Evolutionary conservation across 2,113 vertebrate genomes (phyloP).

Genomic region (Furnarius figulus): DNA sequence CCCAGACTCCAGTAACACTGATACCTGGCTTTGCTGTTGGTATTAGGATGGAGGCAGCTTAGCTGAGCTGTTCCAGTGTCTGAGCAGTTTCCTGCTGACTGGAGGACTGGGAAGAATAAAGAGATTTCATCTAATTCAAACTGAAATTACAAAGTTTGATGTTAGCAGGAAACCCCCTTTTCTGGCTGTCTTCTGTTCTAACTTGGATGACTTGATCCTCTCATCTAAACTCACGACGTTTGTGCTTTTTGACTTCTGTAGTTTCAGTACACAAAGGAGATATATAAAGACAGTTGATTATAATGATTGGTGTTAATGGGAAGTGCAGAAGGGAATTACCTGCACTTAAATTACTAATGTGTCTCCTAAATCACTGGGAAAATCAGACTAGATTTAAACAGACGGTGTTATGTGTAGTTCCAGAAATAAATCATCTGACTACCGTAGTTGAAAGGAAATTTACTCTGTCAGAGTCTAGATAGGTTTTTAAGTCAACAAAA

Average conservation of each 20-base stretch:
- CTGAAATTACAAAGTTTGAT: neutral
- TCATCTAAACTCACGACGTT: neutral
- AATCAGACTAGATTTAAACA: neutral
- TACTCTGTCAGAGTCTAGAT: neutral
- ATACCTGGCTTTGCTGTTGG: neutral
- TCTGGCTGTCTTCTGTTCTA: neutral
- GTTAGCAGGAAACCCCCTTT: conserved; percentile 1
- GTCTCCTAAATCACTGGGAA: neutral
- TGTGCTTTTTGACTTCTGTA: neutral
- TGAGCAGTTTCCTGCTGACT: conserved; percentile 18
- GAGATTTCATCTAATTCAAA: neutral
- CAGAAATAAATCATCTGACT: neutral
- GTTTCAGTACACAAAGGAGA: neutral
- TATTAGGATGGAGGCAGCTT: neutral
- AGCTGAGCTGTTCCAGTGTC: neutral
- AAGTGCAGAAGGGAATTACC: neutral
- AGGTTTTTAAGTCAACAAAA: neutral
- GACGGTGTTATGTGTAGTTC: neutral
- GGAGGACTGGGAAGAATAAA: neutral
- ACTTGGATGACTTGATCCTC: neutral
- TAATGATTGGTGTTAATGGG: neutral
- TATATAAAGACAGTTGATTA: neutral
- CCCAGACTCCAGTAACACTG: neutral
- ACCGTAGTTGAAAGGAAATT: neutral
- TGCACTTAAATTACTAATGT: neutral